Base-by-base conservation (phyloP, 2,888 invertebrate species). In the Nezara viridula region DNA sequence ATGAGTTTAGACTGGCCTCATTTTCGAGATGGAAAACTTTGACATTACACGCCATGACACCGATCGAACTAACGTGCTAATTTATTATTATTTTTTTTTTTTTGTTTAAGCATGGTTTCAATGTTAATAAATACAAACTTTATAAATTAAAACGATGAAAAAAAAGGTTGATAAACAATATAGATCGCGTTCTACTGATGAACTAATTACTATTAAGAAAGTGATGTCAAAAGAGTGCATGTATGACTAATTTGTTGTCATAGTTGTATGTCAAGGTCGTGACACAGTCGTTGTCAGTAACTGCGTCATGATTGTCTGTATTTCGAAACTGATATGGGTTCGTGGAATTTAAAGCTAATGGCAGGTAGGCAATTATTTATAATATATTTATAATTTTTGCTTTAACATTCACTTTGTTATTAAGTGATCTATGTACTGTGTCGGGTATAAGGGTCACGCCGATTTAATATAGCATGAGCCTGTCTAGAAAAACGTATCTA, bases 191-290 rank as follows among this genome's bases (percentile, higher is more conserved):
- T 37, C 66, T 37, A 37, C 27, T 73, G 37, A 73, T 73, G 66
- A 73, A 73, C 32, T 73, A 73, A 73, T 73, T 73, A 37, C 60
- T 60, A 60, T 24, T 32, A 16, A 32, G 37, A 32, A 19, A 37
- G 66, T 32, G 66, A 73, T 73, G 66, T 73, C 66, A 73, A 32
- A 60, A 37, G 66, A 32, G 66, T 73, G 10, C 16, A 73, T 37
- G 37, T 37, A 73, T 73, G 66, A 73, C 66, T 73, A 73, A 73
- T 73, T 73, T 6, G 7, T 9, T 73, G 32, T 37, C 66, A 37
- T 73, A 37, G 66, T 37, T 19, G 66, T 73, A 12, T 73, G 66
- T 73, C 66, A 73, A 73, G 66, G 66, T 73, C 66, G 32, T 73
- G 66, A 7, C 66, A 73, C 2, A 66, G 66, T 19, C 66, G 32